phyloP scores from a whole-genome alignment of 2,888 invertebrate genomes.

The Creontiades dilutus region DNA sequence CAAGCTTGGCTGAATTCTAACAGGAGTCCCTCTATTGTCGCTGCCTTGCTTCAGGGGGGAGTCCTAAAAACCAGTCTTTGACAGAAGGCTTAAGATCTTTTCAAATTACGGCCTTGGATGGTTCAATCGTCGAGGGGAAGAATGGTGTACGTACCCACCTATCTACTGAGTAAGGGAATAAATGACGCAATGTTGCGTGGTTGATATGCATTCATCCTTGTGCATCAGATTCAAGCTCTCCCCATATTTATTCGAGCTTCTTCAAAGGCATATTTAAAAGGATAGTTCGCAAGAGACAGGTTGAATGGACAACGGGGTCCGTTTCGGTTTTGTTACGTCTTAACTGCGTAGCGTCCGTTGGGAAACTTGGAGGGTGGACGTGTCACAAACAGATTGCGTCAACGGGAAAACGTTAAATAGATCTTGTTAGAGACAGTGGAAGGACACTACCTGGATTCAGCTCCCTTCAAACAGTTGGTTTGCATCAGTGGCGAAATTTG shows the following conservation, averaged over 20 bases:
- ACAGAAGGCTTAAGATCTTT: too few species aligned
- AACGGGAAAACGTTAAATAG: not conserved
- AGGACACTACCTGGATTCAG: not conserved
- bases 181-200: too few species aligned
- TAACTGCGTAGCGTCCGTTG: not conserved
- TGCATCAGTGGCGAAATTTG: too few species aligned
- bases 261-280: not conserved
- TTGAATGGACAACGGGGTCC: not conserved
- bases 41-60: too few species aligned
- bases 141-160: too few species aligned
- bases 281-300: not conserved
- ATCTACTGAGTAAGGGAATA: too few species aligned
- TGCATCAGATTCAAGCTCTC: not conserved
- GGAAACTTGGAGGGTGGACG: not conserved
- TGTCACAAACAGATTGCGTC: slow-evolving; percentile 17
- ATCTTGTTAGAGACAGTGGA: not conserved
- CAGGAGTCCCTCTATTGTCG: too few species aligned
- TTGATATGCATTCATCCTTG: too few species aligned
- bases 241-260: not conserved
- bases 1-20: too few species aligned
- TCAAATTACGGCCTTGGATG: too few species aligned
- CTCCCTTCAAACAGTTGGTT: slow-evolving; percentile 1
- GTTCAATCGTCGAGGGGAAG: too few species aligned
- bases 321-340: not conserved
- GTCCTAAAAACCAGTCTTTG: too few species aligned